Base-by-base conservation (phyloP, 1,140 invertebrate species). In the Halesus radiatus region DNA sequence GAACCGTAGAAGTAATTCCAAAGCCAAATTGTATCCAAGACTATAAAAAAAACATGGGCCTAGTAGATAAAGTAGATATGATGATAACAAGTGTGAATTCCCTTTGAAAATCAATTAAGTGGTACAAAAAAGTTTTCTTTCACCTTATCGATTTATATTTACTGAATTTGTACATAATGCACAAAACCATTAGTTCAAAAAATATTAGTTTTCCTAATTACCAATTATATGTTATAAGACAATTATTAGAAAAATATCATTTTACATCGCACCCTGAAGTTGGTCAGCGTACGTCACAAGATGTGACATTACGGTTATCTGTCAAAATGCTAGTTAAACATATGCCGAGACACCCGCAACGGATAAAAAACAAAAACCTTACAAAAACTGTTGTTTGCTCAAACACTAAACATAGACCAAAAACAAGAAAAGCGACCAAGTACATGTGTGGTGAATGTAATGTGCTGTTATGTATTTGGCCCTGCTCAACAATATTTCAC, bases 101-200 rank as follows among this genome's bases (percentile, higher is more conserved):
- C 26, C 22, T 73, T 6, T 3, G 70, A 50, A 73, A 73, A 52
- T 52, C 70, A 15, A 13, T 73, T 26, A 73, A 73, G 45, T 54
- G 45, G 70, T 73, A 73, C 23, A 53, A 73, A 54, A 53, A 73
- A 26, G 50, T 73, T 22, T 54, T 16, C 16, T 73, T 73, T 54
- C 68, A 73, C 26, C 3, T 73, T 15, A 73, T 73, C 7, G 68
- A 66, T 66, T 66, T 66, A 32, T 66, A 66, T 66, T 37, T 66
- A 66, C 29, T 66, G n/a, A 66, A 45, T 54, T 23, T 18, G 13
- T 52, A 53, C 13, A 22, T 22, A 52, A 15, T 73, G 23, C 15
- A 45, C 23, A 73, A 73, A 53, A 45, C 10, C 4, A 45, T 52
- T 1, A 50, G 8, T 26, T 18, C 8, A 1, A 73, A 73, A 54